Conservation (phyloP, 2,888 invertebrate genomes). For the Torymus auratus region DNA sequence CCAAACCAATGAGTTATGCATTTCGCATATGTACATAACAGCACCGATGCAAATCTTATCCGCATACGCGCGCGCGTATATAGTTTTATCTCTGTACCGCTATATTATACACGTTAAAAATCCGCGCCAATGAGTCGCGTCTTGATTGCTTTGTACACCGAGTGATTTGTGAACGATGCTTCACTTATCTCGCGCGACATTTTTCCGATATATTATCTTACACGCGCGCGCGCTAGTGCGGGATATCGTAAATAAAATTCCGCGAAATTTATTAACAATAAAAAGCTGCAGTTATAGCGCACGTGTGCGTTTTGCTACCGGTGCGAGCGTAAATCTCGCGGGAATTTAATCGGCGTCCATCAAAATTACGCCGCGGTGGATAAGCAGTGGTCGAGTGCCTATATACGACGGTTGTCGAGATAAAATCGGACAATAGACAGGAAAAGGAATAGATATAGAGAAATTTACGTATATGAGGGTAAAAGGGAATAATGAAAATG, state of each 20-base stretch:
- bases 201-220: not conserved
- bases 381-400: not conserved
- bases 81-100: conserved; percentile 11
- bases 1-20: conserved; percentile 25
- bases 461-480: too few relatives aligned
- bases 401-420: not conserved
- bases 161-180: conserved; percentile 45
- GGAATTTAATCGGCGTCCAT: conserved; percentile 25
- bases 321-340: conserved; percentile 10
- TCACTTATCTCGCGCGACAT: not conserved
- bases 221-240: too few relatives aligned
- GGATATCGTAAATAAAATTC: conserved; percentile 18
- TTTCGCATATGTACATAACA: not conserved
- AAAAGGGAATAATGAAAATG: too few relatives aligned
- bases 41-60: conserved; percentile 41
- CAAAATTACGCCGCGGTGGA: conserved; percentile 37
- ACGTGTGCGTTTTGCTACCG: not conserved
- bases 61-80: conserved; percentile 13
- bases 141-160: conserved; percentile 32
- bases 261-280: conserved; percentile 41
- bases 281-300: not conserved
- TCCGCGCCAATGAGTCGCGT: not conserved
- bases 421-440: too few relatives aligned
- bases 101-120: conserved; percentile 13
- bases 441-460: too few relatives aligned